Conservation (phyloP, 1,140 invertebrate genomes). For the Drosophila takahashii region DNA sequence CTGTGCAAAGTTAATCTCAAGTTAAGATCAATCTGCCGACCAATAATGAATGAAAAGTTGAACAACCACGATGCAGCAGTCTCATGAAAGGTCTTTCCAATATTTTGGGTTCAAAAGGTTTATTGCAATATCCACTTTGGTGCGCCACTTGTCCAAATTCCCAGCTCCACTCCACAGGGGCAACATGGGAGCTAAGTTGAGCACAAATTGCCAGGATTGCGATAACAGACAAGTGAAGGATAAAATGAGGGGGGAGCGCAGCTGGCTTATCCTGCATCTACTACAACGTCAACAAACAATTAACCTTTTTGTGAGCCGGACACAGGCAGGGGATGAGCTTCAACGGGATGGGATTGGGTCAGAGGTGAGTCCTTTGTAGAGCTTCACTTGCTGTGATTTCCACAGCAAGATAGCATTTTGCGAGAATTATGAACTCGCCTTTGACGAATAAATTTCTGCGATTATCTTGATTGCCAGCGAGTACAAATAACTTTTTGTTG, state of each 20-base stretch:
- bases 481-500: conserved; percentile 26
- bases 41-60: background rate
- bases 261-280: conserved; percentile 59
- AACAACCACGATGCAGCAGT: conserved; percentile 4
- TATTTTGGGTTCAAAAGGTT: conserved; percentile 18
- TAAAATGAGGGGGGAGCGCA: background rate
- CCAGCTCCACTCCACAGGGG: conserved; percentile 25
- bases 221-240: conserved; percentile 66
- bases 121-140: conserved; percentile 24
- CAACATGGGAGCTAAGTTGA: conserved; percentile 9
- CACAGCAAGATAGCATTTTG: conserved; percentile 44
- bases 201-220: conserved; percentile 68
- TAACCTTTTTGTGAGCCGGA: conserved; percentile 54
- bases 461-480: conserved; percentile 50
- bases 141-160: conserved; percentile 43
- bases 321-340: conserved; percentile 26
- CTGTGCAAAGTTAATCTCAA: background rate
- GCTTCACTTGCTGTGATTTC: conserved; percentile 36
- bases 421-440: conserved; percentile 36
- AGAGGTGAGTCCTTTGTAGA: conserved; percentile 30
- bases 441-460: conserved; percentile 34
- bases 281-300: conserved; percentile 63
- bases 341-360: conserved; percentile 8
- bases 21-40: background rate
- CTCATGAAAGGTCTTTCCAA: conserved; percentile 10